phyloP scores from a whole-genome alignment of 2,113 vertebrate genomes.

The Scatophagus argus region DNA sequence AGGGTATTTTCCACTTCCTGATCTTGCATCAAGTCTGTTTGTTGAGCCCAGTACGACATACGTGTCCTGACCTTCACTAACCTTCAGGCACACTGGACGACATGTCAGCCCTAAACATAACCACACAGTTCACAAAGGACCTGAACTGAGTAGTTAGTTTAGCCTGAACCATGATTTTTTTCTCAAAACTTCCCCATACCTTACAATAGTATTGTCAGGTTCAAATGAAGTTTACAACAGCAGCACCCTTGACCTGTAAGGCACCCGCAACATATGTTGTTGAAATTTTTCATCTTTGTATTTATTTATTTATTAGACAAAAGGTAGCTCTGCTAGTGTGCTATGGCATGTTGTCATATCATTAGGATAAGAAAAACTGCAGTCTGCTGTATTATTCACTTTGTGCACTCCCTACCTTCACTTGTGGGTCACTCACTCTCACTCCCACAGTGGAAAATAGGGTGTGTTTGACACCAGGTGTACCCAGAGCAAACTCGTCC shows the following conservation, averaged over 20 bases:
- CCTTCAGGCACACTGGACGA: background rate
- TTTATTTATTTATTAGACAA: background rate
- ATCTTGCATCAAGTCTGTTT: background rate
- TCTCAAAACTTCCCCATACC: background rate
- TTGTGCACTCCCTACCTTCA: background rate
- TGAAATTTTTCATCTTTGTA: background rate
- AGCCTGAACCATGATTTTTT: background rate
- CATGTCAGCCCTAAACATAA: background rate
- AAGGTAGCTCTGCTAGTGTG: background rate
- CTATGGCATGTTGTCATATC: background rate
- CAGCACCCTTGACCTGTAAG: background rate
- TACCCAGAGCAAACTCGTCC: background rate
- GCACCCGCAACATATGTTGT: background rate
- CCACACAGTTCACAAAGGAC: background rate
- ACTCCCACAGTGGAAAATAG: background rate
- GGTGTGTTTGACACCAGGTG: background rate
- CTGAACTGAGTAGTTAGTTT: background rate
- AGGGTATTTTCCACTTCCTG: background rate
- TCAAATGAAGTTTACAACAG: background rate
- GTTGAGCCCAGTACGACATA: background rate
- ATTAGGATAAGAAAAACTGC: background rate
- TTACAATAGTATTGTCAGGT: background rate
- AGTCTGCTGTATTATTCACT: constrained; percentile 4
- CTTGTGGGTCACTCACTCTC: background rate
- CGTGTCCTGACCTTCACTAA: background rate